Base-by-base conservation (phyloP, 1,140 invertebrate genomes). In the Proctacanthus coquilletti region DNA sequence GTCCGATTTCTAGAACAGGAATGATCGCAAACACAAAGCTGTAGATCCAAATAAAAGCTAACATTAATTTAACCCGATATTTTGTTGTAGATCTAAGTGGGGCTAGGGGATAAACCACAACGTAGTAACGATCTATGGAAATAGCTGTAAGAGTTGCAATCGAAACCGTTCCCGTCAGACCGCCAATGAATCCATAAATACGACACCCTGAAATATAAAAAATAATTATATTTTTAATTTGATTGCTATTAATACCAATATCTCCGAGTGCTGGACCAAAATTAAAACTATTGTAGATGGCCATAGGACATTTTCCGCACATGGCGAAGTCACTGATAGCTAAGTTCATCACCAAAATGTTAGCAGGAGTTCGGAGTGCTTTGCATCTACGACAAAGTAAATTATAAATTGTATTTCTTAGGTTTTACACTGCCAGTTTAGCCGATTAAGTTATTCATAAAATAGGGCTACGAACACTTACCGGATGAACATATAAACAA, bases 261-360 rank as follows among this genome's bases (percentile, higher is more conserved):
- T 71, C 67, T n/a, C 78, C 78, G 17, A 79, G 48, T 1, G 70
- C 72, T 8, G 77, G 77, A 3, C 77, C 77, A 39, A 68, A 60
- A 38, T 75, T 64, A 40, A 77, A 66, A 32, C 74, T 75, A 55
- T 81, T 81, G 56, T 72, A 77, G 23, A 80, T 71, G 46, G 80
- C 78, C 34, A 83, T 62, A 0, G 77, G 77, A 37, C 71, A 73
- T 56, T 80, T 76, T 10, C 65, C 51, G 29, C 79, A 63, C 69
- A 81, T 77, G 20, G 78, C 44, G 39, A 77, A 69, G 60, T 86
- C 83, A 48, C 77, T 80, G 13, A 83, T 56, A 10, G 81, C 80
- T 44, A 86, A 65, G 56, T 84, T 84, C 30, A 80, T 66, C 11
- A 86, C 70, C 13, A 85, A 60, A 45, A 77, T 77, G 48, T 84